A percentile compares a stretch with the other conserved stretches of the same genome.
These are phyloP conservation scores for Drosophila parvula DNA, from an alignment of 1,140 invertebrate species.

Conservation along the genomic window DNA sequence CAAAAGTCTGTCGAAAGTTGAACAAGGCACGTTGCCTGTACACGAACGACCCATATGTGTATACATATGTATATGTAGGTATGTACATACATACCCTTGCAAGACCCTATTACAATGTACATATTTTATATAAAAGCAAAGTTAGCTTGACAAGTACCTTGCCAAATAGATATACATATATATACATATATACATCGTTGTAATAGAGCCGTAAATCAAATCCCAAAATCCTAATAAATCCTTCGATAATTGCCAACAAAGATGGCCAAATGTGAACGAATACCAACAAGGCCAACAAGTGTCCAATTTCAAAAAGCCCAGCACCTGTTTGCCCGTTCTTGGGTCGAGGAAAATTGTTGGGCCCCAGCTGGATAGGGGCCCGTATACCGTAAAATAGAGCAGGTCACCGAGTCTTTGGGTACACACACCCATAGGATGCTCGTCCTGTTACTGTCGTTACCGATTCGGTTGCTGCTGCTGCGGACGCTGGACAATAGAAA, in stretches of 20 bases:
- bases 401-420: conserved; percentile 34
- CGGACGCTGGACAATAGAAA: conserved; percentile 65
- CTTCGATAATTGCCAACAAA: conserved; percentile 23
- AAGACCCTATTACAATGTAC: not conserved
- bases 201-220: conserved; percentile 6
- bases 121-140: conserved; percentile 17
- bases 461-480: conserved; percentile 13
- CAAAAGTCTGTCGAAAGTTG: conserved; percentile 36
- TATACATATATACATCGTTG: too few species aligned
- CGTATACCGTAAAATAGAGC: conserved; percentile 23
- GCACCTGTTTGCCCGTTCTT: conserved; percentile 22
- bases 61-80: conserved; percentile 10
- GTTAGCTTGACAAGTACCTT: conserved; percentile 12
- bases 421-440: conserved; percentile 27
- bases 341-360: conserved; percentile 6
- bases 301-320: conserved; percentile 20
- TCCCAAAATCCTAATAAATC: conserved; percentile 3
- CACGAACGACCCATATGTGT: conserved; percentile 17
- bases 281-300: conserved; percentile 35
- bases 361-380: conserved; percentile 14
- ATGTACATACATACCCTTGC: not conserved
- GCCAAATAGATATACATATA: not conserved
- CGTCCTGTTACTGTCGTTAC: conserved; percentile 30
- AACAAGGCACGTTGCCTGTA: conserved; percentile 31
- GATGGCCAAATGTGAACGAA: conserved; percentile 1